Evolutionary conservation across 2,113 vertebrate species (phyloP).

Genomic region (Brachionichthys hirsutus): DNA sequence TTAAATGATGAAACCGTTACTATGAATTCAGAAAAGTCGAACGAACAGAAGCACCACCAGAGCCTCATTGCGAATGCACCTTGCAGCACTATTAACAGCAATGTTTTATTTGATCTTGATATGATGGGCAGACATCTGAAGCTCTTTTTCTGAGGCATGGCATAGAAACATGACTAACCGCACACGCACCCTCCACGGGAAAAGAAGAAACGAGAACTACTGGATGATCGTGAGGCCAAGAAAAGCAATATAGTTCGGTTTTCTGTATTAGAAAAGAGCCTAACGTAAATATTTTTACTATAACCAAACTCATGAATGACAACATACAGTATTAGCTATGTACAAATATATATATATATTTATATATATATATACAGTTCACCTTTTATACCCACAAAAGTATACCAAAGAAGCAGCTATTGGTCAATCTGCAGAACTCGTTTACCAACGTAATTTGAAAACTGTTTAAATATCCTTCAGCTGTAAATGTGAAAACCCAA

Average conservation of each 20-base stretch:
- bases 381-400: slow-evolving; percentile 79
- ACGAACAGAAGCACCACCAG: slow-evolving; percentile 28
- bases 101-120: slow-evolving; percentile 74
- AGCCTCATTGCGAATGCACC: slow-evolving; percentile 62
- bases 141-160: slow-evolving; percentile 51
- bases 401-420: slow-evolving; percentile 90
- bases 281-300: slow-evolving; percentile 77
- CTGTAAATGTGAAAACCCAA: slow-evolving; percentile 74
- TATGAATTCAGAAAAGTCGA: background rate
- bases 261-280: slow-evolving; percentile 73
- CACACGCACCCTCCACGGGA: background rate
- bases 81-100: slow-evolving; percentile 79
- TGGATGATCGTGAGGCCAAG: slow-evolving; percentile 70
- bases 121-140: slow-evolving; percentile 69
- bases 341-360: slow-evolving; percentile 72
- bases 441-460: slow-evolving; percentile 68
- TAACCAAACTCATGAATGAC: slow-evolving; percentile 73
- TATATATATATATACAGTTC: background rate
- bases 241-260: slow-evolving; percentile 72
- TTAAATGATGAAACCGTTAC: too few species aligned
- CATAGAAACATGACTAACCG: slow-evolving; percentile 28
- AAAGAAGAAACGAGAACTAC: slow-evolving; percentile 65
- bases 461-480: slow-evolving; percentile 81
- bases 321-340: slow-evolving; percentile 74
- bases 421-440: slow-evolving; percentile 88